Evolutionary conservation across 1,140 invertebrate species (phyloP), one percentile per base, ranked within the genome.

Genomic region (Solenopsis fugax): DNA sequence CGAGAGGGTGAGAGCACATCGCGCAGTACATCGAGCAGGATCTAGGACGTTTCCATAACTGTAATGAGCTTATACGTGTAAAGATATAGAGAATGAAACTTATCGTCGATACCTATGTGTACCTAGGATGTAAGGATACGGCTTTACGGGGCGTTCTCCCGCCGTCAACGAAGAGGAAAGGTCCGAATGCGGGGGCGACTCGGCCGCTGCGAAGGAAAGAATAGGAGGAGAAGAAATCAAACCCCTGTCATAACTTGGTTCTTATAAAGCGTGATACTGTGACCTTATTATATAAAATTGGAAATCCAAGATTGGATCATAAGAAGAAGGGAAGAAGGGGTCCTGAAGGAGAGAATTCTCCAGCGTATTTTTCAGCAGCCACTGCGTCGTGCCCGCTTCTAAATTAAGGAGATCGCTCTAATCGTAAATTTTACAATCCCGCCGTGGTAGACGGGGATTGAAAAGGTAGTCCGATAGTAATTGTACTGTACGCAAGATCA

Each of bases 21-120:
- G 87, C 89, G 92, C 85, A 87, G 89, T 91, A 90, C 86, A 91
- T 92, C 88, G 89, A 92, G 87, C 65, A 87, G 54, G 64, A 89
- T 50, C 52, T 87, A 93, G 85, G 90, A 92, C 76, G 92, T 94
- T 95, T 94, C 92, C 90, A 92, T 94, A 93, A 95, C 90, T 94
- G 93, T 95, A 94, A 95, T 95, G 94, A 95, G 94, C 94, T 95
- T 95, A 95, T 95, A 93, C 82, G 88, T 94, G 93, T 95, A 95
- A 94, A 94, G 93, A 93, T 85, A 93, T 85, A 81, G 62, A 81
- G 67, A 71, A 80, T n/a, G 48, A 82, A 84, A 84, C n/a, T 88
- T 94, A 95, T 93, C 67, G 80, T 82, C 89, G 92, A 94, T 94
- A 94, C 92, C 90, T 94, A 94, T 94, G 93, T 94, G 95, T 95